These are phyloP conservation scores for Eufriesea mexicana DNA, from an alignment of 1,140 invertebrate species.

Conservation along the genomic window DNA sequence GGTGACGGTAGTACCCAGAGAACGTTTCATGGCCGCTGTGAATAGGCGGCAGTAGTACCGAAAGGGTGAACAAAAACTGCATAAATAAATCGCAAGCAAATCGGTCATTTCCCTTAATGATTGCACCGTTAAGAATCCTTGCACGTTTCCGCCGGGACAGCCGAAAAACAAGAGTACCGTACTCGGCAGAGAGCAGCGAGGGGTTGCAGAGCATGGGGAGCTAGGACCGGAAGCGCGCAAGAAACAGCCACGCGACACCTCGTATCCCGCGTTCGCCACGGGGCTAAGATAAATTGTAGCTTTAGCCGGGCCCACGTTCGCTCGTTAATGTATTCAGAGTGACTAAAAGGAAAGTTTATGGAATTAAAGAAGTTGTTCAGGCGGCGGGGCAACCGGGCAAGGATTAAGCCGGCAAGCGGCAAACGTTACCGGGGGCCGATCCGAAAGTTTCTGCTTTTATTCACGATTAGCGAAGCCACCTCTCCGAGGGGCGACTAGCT, in stretches of 20 bases:
- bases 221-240: not conserved
- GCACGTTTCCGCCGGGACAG: too few species aligned
- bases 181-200: too few species aligned
- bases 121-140: too few species aligned
- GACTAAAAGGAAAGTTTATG: slow-evolving; percentile 45
- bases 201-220: too few species aligned
- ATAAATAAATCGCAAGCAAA: too few species aligned
- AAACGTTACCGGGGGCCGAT: slow-evolving; percentile 28
- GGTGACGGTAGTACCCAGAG: too few species aligned
- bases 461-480: slow-evolving; percentile 34
- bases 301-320: not conserved
- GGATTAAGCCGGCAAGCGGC: slow-evolving; percentile 30
- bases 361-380: slow-evolving; percentile 51
- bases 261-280: not conserved
- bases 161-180: too few species aligned
- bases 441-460: slow-evolving; percentile 47
- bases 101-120: too few species aligned
- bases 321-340: slow-evolving; percentile 37
- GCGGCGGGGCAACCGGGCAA: not conserved
- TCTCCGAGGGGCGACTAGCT: not conserved
- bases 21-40: too few species aligned
- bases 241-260: not conserved
- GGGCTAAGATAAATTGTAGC: slow-evolving; percentile 34
- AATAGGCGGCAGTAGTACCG: too few species aligned
- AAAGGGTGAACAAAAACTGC: too few species aligned